A percentile compares a stretch with the other conserved stretches of the same genome.
These are phyloP conservation scores for Diplolepis rosae DNA, from an alignment of 2,888 invertebrate species.

Conservation along the genomic window DNA sequence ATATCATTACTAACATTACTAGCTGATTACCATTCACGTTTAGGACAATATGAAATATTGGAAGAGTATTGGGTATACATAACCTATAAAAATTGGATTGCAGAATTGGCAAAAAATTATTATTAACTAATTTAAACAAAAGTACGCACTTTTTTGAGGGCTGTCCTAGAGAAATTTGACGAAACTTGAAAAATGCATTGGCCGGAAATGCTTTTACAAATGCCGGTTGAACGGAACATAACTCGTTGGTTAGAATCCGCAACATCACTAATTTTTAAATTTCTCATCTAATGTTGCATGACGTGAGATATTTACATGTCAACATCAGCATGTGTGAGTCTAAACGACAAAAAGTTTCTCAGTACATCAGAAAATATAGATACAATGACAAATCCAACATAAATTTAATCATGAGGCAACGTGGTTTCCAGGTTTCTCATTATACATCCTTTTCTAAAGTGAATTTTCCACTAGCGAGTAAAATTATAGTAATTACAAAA, in stretches of 20 bases:
- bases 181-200: conserved; percentile 50
- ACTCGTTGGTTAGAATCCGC: conserved; percentile 37
- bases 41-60: neutral
- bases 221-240: conserved; percentile 33
- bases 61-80: neutral
- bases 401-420: conserved; percentile 2
- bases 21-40: too few species aligned
- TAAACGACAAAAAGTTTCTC: neutral
- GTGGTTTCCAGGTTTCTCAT: neutral
- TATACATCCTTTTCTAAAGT: conserved; percentile 22
- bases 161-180: conserved; percentile 56
- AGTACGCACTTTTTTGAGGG: conserved; percentile 63
- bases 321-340: neutral
- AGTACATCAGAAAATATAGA: neutral
- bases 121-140: neutral
- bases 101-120: neutral
- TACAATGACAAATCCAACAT: neutral
- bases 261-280: conserved; percentile 39
- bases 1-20: too few species aligned
- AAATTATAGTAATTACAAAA: conserved; percentile 3
- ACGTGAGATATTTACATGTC: conserved; percentile 6
- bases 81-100: neutral
- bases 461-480: neutral
- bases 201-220: conserved; percentile 32
- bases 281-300: neutral